Percentiles rank a stretch among this genome's conserved stretches.
phyloP scores from a whole-genome alignment of 2,888 invertebrate genomes.

The Phyto melanocephala region DNA sequence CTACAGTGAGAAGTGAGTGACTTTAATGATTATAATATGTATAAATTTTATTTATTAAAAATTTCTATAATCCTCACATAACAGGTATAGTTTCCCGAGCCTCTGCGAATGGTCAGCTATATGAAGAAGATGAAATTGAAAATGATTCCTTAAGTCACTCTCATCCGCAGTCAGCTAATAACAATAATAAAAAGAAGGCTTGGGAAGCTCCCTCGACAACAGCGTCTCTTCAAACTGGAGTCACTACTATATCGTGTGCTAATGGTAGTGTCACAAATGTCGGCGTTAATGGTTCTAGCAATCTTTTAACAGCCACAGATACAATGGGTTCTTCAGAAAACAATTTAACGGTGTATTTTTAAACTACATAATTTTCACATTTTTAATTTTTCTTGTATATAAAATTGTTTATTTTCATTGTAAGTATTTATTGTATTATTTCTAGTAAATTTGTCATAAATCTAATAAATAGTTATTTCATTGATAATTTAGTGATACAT shows the following conservation, averaged over 20 bases:
- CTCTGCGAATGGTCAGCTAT: constrained; percentile 78
- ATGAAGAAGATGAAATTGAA: constrained; percentile 79
- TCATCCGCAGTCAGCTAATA: constrained; percentile 65
- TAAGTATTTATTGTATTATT: constrained; percentile 34
- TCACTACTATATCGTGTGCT: constrained; percentile 63
- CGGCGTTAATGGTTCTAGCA: constrained; percentile 71
- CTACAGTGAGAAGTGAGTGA: constrained; percentile 81
- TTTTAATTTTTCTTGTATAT: constrained; percentile 41
- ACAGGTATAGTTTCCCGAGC: constrained; percentile 80
- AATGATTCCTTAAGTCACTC: constrained; percentile 73
- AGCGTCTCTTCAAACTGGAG: constrained; percentile 48
- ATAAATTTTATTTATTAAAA: not conserved
- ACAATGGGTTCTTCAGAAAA: constrained; percentile 80
- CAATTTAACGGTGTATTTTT: constrained; percentile 82
- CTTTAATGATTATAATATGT: not conserved
- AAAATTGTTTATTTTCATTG: constrained; percentile 35
- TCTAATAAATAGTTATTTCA: constrained; percentile 39
- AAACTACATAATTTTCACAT: constrained; percentile 64
- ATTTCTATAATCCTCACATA: not conserved
- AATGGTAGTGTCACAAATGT: constrained; percentile 63
- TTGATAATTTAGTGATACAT: constrained; percentile 10
- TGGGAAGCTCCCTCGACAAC: constrained; percentile 74
- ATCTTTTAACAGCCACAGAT: constrained; percentile 74
- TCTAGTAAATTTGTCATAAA: constrained; percentile 46
- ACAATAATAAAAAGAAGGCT: constrained; percentile 71